Evolutionary conservation across 2,888 invertebrate genomes (phyloP).

Genomic region (Zaprionus obscuricornis): DNA sequence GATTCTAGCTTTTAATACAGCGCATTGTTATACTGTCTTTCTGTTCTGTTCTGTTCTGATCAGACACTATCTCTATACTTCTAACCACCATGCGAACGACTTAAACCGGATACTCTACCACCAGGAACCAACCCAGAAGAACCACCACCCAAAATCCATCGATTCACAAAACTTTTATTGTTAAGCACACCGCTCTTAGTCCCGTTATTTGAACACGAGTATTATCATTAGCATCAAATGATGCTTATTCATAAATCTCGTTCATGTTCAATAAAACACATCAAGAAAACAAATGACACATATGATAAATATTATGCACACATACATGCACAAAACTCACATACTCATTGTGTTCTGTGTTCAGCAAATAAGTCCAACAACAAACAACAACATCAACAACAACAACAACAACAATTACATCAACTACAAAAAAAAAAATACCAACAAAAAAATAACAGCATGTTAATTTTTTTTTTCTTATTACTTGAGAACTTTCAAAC

Average conservation of each 20-base stretch:
- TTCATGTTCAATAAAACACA: slow-evolving; percentile 5
- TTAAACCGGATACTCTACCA: slow-evolving; percentile 66
- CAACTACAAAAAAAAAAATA: slow-evolving; percentile 55
- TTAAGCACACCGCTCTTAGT: slow-evolving; percentile 73
- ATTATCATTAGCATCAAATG: slow-evolving; percentile 1
- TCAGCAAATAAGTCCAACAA: slow-evolving; percentile 75
- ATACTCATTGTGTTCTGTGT: slow-evolving; percentile 53
- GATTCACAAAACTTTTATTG: slow-evolving; percentile 47
- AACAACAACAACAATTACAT: slow-evolving; percentile 65
- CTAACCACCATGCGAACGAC: slow-evolving; percentile 62
- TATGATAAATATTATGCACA: too few relatives aligned
- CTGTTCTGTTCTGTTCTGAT: slow-evolving; percentile 32
- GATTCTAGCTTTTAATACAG: neutral
- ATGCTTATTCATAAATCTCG: too few relatives aligned
- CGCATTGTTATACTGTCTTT: slow-evolving; percentile 29
- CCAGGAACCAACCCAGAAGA: slow-evolving; percentile 21
- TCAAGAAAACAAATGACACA: too few relatives aligned
- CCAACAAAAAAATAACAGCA: slow-evolving; percentile 67
- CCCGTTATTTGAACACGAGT: slow-evolving; percentile 41
- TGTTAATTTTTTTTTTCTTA: slow-evolving; percentile 70
- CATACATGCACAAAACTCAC: slow-evolving; percentile 33
- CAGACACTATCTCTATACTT: too few relatives aligned
- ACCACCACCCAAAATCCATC: slow-evolving; percentile 27
- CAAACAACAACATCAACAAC: slow-evolving; percentile 52
- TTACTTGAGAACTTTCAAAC: slow-evolving; percentile 67